These are phyloP conservation scores for Terebella lapidaria DNA, from an alignment of 2,888 invertebrate species.

Conservation along the genomic window DNA sequence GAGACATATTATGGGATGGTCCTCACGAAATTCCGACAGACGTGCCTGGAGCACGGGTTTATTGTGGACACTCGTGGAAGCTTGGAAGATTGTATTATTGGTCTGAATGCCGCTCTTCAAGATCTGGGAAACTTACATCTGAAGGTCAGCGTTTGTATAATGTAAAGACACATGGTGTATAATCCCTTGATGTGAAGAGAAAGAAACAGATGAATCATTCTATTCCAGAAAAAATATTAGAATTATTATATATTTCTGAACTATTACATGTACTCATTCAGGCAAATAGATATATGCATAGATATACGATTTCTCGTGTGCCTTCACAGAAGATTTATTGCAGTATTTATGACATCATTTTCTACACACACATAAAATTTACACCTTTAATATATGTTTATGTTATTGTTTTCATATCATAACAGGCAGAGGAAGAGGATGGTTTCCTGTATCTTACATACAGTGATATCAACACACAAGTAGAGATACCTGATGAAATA, in stretches of 20 bases:
- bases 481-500: background rate
- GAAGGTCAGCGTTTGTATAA: background rate
- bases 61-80: slow-evolving; percentile 5
- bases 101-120: slow-evolving; percentile 5
- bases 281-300: too few species aligned
- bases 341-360: too few species aligned
- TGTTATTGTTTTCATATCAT: background rate
- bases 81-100: slow-evolving; percentile 17
- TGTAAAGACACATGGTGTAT: background rate
- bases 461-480: background rate
- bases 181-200: too few species aligned
- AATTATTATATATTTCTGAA: background rate
- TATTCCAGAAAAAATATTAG: too few species aligned
- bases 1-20: slow-evolving; percentile 6
- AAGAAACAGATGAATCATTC: too few species aligned
- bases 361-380: too few species aligned
- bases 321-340: too few species aligned
- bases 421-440: background rate
- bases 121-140: background rate
- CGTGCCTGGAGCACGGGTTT: slow-evolving; percentile 13
- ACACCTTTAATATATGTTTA: background rate
- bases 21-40: slow-evolving; percentile 13
- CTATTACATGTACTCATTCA: too few species aligned
- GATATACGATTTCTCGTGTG: too few species aligned
- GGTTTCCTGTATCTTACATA: background rate